Conservation (phyloP, 2,113 vertebrate species). For the Caloenas nicobarica region DNA sequence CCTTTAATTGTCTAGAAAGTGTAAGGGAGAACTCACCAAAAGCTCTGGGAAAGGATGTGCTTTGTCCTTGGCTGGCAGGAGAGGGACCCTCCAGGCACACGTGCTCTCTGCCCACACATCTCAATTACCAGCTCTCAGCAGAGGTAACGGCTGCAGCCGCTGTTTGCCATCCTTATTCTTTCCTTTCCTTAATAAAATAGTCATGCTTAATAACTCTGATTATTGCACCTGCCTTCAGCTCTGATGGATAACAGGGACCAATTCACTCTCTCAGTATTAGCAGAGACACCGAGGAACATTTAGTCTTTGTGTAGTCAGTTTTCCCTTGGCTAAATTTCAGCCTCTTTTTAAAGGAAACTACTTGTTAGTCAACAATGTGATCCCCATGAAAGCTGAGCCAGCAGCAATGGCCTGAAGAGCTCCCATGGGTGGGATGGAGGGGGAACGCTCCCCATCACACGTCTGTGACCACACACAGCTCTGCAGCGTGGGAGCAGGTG, state of each 20-base stretch:
- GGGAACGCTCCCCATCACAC: background rate
- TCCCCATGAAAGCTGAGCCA: background rate
- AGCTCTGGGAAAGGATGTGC: background rate
- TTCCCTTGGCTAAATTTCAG: background rate
- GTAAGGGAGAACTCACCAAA: background rate
- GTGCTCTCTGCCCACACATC: background rate
- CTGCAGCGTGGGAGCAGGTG: background rate
- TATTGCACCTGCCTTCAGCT: background rate
- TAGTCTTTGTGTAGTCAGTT: background rate
- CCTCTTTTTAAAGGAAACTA: background rate
- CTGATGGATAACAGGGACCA: background rate
- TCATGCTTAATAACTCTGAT: background rate
- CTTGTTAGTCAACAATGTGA: background rate
- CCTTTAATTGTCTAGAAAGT: background rate
- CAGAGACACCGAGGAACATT: background rate
- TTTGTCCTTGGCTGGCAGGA: background rate
- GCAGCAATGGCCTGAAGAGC: background rate
- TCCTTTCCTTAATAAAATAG: background rate
- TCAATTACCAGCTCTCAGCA: background rate
- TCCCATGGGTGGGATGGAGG: fast-evolving
- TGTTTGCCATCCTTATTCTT: background rate
- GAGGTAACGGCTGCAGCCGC: background rate
- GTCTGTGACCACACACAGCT: background rate
- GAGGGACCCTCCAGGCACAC: background rate
- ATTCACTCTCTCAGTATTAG: background rate